A percentile compares a stretch with the other conserved stretches of the same genome.
phyloP scores from a whole-genome alignment of 2,888 invertebrate genomes.

The Mythimna impura region DNA sequence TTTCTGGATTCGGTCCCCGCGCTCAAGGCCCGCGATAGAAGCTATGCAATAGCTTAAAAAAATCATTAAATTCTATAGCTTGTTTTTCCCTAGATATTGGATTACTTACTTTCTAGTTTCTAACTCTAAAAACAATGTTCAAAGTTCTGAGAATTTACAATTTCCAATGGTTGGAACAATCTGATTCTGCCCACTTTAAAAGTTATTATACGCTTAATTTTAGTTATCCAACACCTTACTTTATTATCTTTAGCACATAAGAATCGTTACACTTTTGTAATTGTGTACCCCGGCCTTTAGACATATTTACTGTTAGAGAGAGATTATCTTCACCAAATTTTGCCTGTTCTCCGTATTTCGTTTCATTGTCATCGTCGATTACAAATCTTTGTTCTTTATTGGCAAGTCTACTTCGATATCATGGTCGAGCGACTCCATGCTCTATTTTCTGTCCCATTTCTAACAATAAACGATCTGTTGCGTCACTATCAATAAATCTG shows the following conservation, averaged over 20 bases:
- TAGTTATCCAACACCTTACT: not conserved
- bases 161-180: constrained; percentile 1
- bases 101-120: not conserved
- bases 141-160: not conserved
- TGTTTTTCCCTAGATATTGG: not conserved
- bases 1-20: too few species aligned
- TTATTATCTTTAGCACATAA: not conserved
- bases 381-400: constrained; percentile 23
- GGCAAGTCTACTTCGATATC: constrained; percentile 37
- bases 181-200: constrained; percentile 15
- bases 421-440: constrained; percentile 24
- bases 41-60: too few species aligned
- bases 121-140: not conserved
- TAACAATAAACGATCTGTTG: constrained; percentile 35
- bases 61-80: not conserved
- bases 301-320: not conserved
- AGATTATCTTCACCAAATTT: not conserved
- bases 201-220: constrained; percentile 1
- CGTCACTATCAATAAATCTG: constrained; percentile 44
- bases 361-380: constrained; percentile 3
- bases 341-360: not conserved
- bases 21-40: too few species aligned
- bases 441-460: constrained; percentile 50
- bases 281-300: not conserved
- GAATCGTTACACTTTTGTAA: not conserved